phyloP scores from a whole-genome alignment of 2,113 vertebrate genomes.

The Tringa solitaria region DNA sequence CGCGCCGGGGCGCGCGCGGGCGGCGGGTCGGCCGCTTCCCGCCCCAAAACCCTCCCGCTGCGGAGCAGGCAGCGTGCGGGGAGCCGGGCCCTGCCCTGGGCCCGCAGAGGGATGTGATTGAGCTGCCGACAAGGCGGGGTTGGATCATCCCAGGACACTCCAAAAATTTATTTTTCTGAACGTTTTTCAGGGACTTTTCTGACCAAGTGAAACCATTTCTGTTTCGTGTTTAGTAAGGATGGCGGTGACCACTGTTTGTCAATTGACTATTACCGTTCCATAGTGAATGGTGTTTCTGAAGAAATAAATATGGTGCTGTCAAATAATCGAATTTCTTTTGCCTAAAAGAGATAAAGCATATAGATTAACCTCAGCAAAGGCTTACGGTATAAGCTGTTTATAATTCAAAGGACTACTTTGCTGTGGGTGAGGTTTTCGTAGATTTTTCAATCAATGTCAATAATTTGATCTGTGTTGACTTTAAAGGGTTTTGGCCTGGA shows the following conservation, averaged over 20 bases:
- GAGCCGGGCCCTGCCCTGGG: background rate
- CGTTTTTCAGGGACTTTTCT: background rate
- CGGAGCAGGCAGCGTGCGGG: background rate
- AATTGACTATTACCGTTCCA: fast-evolving
- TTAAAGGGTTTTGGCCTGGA: background rate
- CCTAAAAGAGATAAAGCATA: background rate
- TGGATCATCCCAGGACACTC: fast-evolving
- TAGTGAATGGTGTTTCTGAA: background rate
- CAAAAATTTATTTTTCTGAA: background rate
- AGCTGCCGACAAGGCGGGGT: background rate
- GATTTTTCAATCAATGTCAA: background rate
- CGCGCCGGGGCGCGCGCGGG: background rate
- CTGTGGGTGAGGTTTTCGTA: background rate
- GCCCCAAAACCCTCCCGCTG: background rate
- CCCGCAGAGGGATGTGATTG: fast-evolving
- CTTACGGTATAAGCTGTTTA: background rate
- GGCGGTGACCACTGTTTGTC: background rate
- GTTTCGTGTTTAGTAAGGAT: fast-evolving
- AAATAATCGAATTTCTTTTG: background rate
- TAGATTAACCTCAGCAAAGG: background rate
- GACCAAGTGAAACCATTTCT: background rate
- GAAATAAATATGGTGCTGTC: fast-evolving
- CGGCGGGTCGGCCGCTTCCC: background rate
- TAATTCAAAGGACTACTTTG: background rate
- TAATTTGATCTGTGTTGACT: background rate